Base-by-base conservation (phyloP, 1,140 invertebrate species). In the Atta cephalotes region DNA sequence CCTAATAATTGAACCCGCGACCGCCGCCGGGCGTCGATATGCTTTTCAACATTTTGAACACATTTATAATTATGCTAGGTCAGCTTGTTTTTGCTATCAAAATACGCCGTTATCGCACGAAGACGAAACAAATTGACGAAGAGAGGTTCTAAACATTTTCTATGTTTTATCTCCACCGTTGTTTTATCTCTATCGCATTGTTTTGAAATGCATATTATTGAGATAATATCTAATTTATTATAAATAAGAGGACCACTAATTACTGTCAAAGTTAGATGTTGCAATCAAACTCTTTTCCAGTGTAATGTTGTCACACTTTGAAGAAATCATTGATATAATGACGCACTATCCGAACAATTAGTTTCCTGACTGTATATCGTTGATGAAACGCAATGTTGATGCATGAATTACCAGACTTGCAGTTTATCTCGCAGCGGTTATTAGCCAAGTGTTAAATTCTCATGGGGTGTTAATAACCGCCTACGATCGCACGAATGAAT, bases 381-480 rank as follows among this genome's bases (percentile, higher is more conserved):
- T 39, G 21, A 1, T 9, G 49, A 16, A 16, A 25, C 4, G 10
- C 28, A 6, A 6, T 71, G 10, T 70, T 39, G 51, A 56, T 72
- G 80, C 39, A 72, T 82, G 25, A 76, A 49, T 39, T 39, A 39
- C 0, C 25, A 53, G 25, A 62, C 39, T 12, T 51, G 53, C 63
- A 25, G 39, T 84, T 84, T 74, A 76, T 74, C 70, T 84, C 58
- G 39, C 9, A 28, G 18, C 5, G 18, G 18, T 62, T 51, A 35
- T 84, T 76, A 76, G 45, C 18, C 70, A 84, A 56, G 56, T 84
- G 80, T n/a, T 28, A 25, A 62, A 51, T 84, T 84, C 80, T 84
- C 80, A 84, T 63, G 80, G 9, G 70, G 18, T 51, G 45, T 60
- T 49, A 53, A 25, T 76, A 84, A 74, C 68, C 25, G 80, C 12